Percentiles rank a stretch among this genome's conserved stretches.
Conservation (phyloP, 2,888 invertebrate genomes). For the Hypolimnas misippus region DNA sequence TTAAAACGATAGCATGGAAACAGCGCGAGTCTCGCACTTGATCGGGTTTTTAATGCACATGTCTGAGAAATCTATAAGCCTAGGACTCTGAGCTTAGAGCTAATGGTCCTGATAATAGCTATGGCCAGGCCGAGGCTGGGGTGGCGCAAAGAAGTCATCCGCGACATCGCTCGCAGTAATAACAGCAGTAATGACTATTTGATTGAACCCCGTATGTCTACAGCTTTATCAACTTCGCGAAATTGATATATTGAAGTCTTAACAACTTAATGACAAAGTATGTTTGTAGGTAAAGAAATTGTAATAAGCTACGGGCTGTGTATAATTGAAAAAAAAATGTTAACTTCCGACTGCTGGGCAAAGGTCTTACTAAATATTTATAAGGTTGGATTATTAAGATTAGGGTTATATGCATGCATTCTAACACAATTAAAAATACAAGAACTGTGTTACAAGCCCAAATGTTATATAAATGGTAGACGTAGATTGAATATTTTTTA, state of each 20-base stretch:
- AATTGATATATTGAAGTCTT: neutral
- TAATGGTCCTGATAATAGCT: neutral
- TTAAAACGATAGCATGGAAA: too few relatives aligned
- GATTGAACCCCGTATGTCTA: conserved; percentile 2
- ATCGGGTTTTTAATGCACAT: too few relatives aligned
- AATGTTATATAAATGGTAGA: too few relatives aligned
- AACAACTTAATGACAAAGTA: neutral
- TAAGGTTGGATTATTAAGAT: too few relatives aligned
- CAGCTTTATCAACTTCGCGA: neutral
- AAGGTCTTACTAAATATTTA: too few relatives aligned
- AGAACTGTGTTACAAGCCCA: too few relatives aligned
- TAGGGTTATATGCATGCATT: too few relatives aligned
- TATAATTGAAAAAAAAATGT: neutral
- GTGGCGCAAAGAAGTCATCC: conserved; percentile 9
- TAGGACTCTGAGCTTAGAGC: neutral
- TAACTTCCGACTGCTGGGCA: too few relatives aligned
- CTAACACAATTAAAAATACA: too few relatives aligned
- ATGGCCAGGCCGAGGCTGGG: neutral
- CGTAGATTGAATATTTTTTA: too few relatives aligned
- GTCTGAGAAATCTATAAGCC: neutral
- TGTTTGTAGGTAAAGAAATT: neutral
- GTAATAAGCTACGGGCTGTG: neutral
- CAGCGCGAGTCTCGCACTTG: too few relatives aligned
- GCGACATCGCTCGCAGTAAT: conserved; percentile 5
- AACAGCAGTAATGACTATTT: conserved; percentile 16